These are phyloP conservation scores for Torymus auratus DNA, from an alignment of 2,888 invertebrate species.

Conservation along the genomic window DNA sequence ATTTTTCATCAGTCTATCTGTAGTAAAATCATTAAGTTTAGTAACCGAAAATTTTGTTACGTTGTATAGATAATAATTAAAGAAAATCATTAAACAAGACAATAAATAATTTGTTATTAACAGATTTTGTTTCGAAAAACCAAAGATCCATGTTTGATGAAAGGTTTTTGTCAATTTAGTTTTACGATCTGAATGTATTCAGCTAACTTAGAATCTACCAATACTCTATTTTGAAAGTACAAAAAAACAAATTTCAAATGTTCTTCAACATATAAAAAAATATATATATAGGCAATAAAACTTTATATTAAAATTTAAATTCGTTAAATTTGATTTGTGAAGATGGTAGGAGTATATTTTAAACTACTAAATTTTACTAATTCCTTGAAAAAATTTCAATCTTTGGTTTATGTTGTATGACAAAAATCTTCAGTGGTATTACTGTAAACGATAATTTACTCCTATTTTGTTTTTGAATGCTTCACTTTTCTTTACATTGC, in stretches of 20 bases:
- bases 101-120: slow-evolving; percentile 12
- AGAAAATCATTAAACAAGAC: not conserved
- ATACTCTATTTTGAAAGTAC: no score
- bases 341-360: not conserved
- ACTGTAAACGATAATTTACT: slow-evolving; percentile 33
- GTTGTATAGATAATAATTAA: slow-evolving; percentile 2
- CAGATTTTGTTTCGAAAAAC: not conserved
- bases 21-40: not conserved
- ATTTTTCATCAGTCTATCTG: no score
- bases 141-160: not conserved
- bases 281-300: not conserved
- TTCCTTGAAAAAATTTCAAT: not conserved
- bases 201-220: no score
- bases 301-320: not conserved
- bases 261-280: not conserved
- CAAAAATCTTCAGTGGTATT: slow-evolving; percentile 11
- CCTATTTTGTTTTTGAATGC: slow-evolving; percentile 27
- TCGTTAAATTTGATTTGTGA: not conserved
- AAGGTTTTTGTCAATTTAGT: slow-evolving; percentile 7
- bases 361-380: not conserved
- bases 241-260: no score
- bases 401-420: slow-evolving; percentile 3
- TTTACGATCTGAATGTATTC: not conserved
- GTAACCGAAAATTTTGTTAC: not conserved
- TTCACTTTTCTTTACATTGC: slow-evolving; percentile 16